phyloP scores from a whole-genome alignment of 2,797 vertebrate species.

The Cyprinodon diabolis region DNA sequence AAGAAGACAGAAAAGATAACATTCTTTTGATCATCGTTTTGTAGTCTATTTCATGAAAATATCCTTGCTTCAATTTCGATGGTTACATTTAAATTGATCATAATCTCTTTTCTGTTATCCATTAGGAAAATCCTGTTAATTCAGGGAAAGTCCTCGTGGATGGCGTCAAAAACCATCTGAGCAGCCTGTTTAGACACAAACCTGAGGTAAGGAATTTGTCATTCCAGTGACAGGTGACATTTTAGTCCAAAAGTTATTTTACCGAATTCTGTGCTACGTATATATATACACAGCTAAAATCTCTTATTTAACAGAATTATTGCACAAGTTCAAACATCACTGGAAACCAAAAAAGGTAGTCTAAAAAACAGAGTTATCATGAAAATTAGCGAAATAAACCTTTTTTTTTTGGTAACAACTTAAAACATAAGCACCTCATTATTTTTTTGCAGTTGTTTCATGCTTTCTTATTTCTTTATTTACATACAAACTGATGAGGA shows the following conservation, averaged over 20 bases:
- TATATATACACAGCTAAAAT: too few species aligned
- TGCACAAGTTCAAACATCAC: not conserved
- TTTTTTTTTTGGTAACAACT: not conserved
- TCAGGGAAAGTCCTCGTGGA: constrained; percentile 77
- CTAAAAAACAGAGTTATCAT: not conserved
- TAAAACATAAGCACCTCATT: not conserved
- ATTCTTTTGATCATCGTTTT: not conserved
- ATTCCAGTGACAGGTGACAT: not conserved
- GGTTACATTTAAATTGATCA: not conserved
- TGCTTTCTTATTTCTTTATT: not conserved
- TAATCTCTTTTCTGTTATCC: not conserved
- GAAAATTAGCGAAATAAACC: not conserved
- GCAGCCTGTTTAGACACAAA: constrained; percentile 87
- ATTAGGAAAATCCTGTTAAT: constrained; percentile 70
- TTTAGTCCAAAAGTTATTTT: too few species aligned
- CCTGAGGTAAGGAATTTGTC: constrained; percentile 75
- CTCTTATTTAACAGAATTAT: too few species aligned
- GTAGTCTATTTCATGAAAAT: not conserved
- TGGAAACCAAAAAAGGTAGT: not conserved
- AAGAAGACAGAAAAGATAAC: not conserved
- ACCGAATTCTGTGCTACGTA: too few species aligned
- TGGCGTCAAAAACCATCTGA: constrained; percentile 85
- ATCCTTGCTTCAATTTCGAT: not conserved
- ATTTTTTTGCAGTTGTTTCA: too few species aligned
- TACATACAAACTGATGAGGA: not conserved